phyloP scores from a whole-genome alignment of 30 jellyfish, hydroid and myxozoan species.

The Haliclystus octoradiatus region DNA sequence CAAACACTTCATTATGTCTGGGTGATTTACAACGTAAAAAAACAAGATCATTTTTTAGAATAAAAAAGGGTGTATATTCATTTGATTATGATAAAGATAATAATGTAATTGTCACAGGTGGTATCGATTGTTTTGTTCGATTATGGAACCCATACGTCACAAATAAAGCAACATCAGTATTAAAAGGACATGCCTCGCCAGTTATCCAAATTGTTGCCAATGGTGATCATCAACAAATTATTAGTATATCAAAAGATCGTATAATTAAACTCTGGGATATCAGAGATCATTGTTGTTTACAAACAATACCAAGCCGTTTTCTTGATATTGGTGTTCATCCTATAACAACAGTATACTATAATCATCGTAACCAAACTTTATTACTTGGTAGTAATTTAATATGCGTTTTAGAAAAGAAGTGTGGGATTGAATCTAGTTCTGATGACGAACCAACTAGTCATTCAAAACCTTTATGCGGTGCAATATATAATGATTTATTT shows the following conservation, averaged over 20 bases:
- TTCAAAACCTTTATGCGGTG: constrained; percentile 79
- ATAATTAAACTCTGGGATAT: constrained; percentile 85
- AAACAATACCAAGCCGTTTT: constrained; percentile 73
- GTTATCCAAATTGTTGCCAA: constrained; percentile 56
- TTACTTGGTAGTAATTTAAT: constrained; percentile 71
- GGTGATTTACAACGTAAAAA: constrained; percentile 76
- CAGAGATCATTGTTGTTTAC: constrained; percentile 85
- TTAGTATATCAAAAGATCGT: constrained; percentile 77
- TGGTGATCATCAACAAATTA: constrained; percentile 62
- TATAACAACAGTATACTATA: constrained; percentile 55
- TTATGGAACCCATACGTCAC: constrained; percentile 93
- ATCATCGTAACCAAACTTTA: constrained; percentile 46
- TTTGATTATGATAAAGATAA: constrained; percentile 87
- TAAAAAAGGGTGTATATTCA: constrained; percentile 66
- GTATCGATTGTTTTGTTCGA: constrained; percentile 71
- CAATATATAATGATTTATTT: constrained; percentile 65
- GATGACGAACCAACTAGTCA: constrained; percentile 74
- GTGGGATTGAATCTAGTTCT: constrained; percentile 12
- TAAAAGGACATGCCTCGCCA: constrained; percentile 78
- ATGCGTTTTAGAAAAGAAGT: constrained; percentile 37
- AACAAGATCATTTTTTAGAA: constrained; percentile 54
- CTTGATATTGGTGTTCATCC: constrained; percentile 57
- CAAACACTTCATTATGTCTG: constrained; percentile 53
- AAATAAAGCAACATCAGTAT: constrained; percentile 70
- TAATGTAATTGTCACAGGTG: constrained; percentile 89